Base-by-base conservation (phyloP, 2,113 vertebrate species). In the Petrocephalus microphthalmus region DNA sequence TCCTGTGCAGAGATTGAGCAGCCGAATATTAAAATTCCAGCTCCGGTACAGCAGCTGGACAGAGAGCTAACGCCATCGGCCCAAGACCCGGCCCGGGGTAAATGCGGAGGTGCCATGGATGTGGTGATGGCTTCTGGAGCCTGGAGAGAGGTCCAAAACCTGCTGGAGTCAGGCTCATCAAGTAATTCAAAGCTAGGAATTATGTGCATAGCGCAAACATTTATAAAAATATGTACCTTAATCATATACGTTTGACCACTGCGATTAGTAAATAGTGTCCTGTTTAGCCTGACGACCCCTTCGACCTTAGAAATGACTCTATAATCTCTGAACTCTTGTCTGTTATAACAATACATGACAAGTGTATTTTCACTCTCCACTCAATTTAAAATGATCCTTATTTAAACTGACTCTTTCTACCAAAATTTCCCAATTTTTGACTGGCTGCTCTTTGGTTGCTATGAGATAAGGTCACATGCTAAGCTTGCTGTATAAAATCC, bases 321-420 rank as follows among this genome's bases (percentile, higher is more conserved):
- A 78, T 78, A 78, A 78, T 78, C 15, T 78, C 71, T 42, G 5
- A 42, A 78, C 71, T 78, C 71, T 78, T 78, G 71, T 78, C 71
- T 78, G 71, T 78, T 78, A 78, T 78, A 78, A 78, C 71, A 78
- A 78, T 78, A 78, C 71, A 78, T 78, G 71, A 78, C 71, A 78
- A 78, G 71, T 78, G 71, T 78, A 78, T 78, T 78, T 78, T 78
- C 71, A 78, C 71, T 78, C 71, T 78, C 33, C 71, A 78, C 71
- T 78, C 71, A 78, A 78, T 78, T 78, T 78, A 78, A 78, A 78
- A 78, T 78, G 71, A 78, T 78, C 71, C 71, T 78, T 78, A 78
- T 78, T 78, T 78, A 78, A 78, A 78, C 71, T 78, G 71, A 78
- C 71, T 78, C 33, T 78, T 78, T 78, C 71, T 78, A 78, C 71